A percentile compares a stretch with the other conserved stretches of the same genome.
These are phyloP conservation scores for Luscinia megarhynchos DNA, from an alignment of 2,797 vertebrate genomes.

Conservation along the genomic window DNA sequence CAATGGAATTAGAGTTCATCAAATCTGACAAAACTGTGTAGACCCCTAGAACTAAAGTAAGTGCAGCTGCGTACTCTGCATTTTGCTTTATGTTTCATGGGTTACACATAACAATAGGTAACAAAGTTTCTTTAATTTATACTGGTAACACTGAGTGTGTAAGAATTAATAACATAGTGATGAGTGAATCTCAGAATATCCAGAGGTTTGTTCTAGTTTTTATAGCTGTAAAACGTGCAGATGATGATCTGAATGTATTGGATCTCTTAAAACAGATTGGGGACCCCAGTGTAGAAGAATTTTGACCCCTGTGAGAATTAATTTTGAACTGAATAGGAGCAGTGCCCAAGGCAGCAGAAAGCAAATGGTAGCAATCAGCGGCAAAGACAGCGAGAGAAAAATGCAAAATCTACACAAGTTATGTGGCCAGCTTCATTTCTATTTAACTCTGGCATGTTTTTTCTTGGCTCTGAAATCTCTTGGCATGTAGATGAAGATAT, in stretches of 20 bases:
- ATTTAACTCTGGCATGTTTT: not conserved
- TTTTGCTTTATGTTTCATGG: not conserved
- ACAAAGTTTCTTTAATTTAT: not conserved
- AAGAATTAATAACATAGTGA: not conserved
- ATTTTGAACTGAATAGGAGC: slow-evolving; percentile 18
- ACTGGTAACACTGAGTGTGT: not conserved
- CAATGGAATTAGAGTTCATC: not conserved
- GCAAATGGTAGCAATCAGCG: slow-evolving; percentile 41
- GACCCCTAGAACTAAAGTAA: not conserved
- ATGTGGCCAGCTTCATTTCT: slow-evolving; percentile 1
- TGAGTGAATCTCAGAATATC: slow-evolving; percentile 9
- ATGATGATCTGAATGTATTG: not conserved
- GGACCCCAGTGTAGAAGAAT: not conserved
- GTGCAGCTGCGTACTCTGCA: not conserved
- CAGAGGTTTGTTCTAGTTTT: not conserved
- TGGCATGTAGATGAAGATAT: not conserved
- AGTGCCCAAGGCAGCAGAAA: slow-evolving; percentile 1
- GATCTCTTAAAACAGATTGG: not conserved
- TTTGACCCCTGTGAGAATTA: not conserved
- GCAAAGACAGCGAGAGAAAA: not conserved
- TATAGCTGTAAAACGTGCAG: not conserved
- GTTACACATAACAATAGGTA: not conserved
- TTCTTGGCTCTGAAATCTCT: slow-evolving; percentile 6
- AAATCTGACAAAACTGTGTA: not conserved
- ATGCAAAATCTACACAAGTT: not conserved